Percentiles rank a stretch among this genome's conserved stretches.
These are phyloP conservation scores for Campylomormyrus numenius DNA, from an alignment of 2,113 vertebrate genomes.

Conservation along the genomic window DNA sequence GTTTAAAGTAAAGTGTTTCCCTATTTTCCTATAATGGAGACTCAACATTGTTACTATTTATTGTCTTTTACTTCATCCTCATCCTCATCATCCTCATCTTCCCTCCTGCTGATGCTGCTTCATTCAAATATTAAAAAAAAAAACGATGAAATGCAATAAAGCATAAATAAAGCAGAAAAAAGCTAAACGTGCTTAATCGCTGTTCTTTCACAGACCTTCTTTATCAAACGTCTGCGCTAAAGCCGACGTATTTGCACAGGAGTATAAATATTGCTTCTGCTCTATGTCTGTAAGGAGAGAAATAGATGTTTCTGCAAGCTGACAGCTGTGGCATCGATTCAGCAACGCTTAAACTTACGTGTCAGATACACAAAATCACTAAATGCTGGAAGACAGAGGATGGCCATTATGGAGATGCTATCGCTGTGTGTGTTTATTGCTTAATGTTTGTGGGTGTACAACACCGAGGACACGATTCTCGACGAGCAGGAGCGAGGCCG, in stretches of 20 bases:
- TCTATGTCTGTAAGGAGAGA: not conserved
- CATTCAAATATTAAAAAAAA: not conserved
- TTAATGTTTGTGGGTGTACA: not conserved
- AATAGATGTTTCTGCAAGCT: conserved; percentile 4
- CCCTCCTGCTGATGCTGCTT: not conserved
- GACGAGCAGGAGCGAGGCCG: not conserved
- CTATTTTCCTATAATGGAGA: not conserved
- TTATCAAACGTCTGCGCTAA: not conserved
- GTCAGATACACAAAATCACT: not conserved
- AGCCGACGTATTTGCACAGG: not conserved
- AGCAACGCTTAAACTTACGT: not conserved
- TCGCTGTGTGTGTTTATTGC: not conserved
- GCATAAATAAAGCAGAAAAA: not conserved
- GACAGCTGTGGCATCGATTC: conserved; percentile 11
- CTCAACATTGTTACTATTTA: not conserved
- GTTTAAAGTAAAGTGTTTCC: not conserved
- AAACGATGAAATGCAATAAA: not conserved
- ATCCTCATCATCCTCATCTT: not conserved
- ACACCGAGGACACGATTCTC: not conserved
- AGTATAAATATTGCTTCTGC: not conserved
- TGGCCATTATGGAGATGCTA: conserved; percentile 1
- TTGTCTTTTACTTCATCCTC: not conserved
- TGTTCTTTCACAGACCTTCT: not conserved
- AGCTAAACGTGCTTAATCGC: not conserved
- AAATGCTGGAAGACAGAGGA: not conserved